These are phyloP conservation scores for Holacanthus passer DNA, from an alignment of 2,113 vertebrate genomes.

Conservation along the genomic window DNA sequence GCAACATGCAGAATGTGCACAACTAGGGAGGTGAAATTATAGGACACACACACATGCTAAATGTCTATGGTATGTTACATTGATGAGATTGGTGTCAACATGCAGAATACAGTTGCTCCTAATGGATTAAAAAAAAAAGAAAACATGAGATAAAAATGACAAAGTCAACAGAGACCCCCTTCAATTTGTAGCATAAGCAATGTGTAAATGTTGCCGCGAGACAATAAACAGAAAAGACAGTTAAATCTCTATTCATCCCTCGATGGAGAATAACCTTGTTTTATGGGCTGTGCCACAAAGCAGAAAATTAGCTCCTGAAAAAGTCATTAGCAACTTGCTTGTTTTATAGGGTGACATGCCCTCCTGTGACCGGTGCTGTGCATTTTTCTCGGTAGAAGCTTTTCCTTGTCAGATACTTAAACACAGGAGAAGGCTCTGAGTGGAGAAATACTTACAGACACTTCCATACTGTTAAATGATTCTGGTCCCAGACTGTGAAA, in stretches of 20 bases:
- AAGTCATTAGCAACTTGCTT: constrained; percentile 85
- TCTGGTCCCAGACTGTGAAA: constrained; percentile 37
- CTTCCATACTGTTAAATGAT: constrained; percentile 37
- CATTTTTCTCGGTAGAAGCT: constrained; percentile 56
- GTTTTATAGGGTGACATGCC: constrained; percentile 79
- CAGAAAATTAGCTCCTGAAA: constrained; percentile 86
- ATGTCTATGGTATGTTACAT: constrained; percentile 20
- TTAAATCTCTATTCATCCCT: constrained; percentile 86
- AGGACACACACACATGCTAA: constrained; percentile 28
- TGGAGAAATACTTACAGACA: constrained; percentile 55
- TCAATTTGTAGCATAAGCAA: constrained; percentile 68
- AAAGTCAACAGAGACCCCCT: constrained; percentile 57
- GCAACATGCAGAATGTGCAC: constrained; percentile 22
- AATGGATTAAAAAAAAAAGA: constrained; percentile 42
- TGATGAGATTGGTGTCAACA: constrained; percentile 37
- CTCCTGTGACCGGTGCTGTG: constrained; percentile 77
- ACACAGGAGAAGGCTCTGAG: constrained; percentile 48
- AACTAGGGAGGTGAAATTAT: neutral
- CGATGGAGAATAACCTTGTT: constrained; percentile 81
- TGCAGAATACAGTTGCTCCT: constrained; percentile 34
- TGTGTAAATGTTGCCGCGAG: constrained; percentile 71
- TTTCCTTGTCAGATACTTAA: constrained; percentile 72
- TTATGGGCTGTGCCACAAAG: constrained; percentile 79
- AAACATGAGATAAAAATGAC: constrained; percentile 40
- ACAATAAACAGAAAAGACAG: constrained; percentile 85